Conservation (phyloP, 1,140 invertebrate species). For the Drosophila ficusphila region DNA sequence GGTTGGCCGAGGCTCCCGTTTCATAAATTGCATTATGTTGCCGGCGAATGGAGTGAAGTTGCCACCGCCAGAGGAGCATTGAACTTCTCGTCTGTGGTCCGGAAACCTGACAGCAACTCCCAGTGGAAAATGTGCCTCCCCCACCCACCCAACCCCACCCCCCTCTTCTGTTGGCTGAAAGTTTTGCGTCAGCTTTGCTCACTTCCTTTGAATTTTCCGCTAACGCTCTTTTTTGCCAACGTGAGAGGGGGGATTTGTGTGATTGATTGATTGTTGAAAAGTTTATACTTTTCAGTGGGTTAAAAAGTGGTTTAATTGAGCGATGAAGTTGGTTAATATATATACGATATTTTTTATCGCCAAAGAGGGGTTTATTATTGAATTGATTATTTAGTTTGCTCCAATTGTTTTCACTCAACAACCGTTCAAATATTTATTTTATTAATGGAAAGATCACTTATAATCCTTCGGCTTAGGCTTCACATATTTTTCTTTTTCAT, state of each 20-base stretch:
- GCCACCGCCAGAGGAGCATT: constrained; percentile 51
- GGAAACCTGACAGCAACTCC: constrained; percentile 51
- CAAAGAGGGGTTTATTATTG: too few relatives aligned
- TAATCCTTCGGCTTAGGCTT: too few relatives aligned
- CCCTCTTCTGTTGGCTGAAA: constrained; percentile 4
- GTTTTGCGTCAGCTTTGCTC: constrained; percentile 21
- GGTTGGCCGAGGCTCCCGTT: constrained; percentile 44
- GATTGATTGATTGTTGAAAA: constrained; percentile 32
- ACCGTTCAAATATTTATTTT: too few relatives aligned
- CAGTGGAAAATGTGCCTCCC: constrained; percentile 9
- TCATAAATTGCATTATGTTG: constrained; percentile 72
- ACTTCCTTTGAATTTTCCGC: constrained; percentile 31
- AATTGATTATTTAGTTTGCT: too few relatives aligned
- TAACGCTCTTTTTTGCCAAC: background rate
- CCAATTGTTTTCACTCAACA: too few relatives aligned
- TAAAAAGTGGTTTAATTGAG: background rate
- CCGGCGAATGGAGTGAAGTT: constrained; percentile 18
- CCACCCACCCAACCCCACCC: too few relatives aligned
- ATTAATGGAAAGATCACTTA: background rate
- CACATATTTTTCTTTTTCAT: too few relatives aligned
- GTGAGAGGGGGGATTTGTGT: constrained; percentile 1
- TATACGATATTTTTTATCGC: too few relatives aligned
- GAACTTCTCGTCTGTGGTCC: constrained; percentile 58
- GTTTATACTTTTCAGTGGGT: constrained; percentile 21
- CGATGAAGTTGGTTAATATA: background rate